Base-by-base conservation (phyloP, 2,888 invertebrate species). In the Schrankia costaestrigalis region DNA sequence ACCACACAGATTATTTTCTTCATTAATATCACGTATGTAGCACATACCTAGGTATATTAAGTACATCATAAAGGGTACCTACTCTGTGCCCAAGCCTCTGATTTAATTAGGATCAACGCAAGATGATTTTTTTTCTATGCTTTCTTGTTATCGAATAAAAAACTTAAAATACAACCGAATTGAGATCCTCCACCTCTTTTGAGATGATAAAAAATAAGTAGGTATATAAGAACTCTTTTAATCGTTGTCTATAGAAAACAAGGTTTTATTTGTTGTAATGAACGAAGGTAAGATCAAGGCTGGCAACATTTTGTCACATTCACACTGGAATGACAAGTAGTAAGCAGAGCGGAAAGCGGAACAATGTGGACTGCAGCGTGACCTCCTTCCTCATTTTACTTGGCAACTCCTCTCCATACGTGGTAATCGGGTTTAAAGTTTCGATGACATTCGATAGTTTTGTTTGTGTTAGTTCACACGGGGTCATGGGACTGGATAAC, bases 261-360 rank as follows among this genome's bases (percentile, higher is more conserved):
- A 61, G 59, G 56, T 29, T 41, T 12, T 41, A 40, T 18, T 11
- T 36, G 30, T 50, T 51, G 37, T 56, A 53, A 56, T 55, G 33
- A 46, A 56, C 50, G 47, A 33, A 46, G 31, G 38, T 46, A 52
- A 55, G 62, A 63, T 60, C 69, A 70, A 69, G 68, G 71, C 41
- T 60, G 46, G 33, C 26, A 33, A 31, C 31, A 37, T 51, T 56
- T 42, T 46, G 51, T 56, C 41, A 46, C 45, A 49, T 40, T 53
- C 53, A 49, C 40, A 45, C 41, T 44, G 33, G 28, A 31, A 35
- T 35, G 26, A 26, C 38, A 30, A 48, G 54, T 59, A 55, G 18
- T 46, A 68, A 70, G 55, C 71, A 70, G 76, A 75, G 73, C 78
- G 73, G 65, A 78, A 79, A 70, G 66, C 66, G 66, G 56, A 62